A percentile compares a stretch with the other conserved stretches of the same genome.
Evolutionary conservation across 2,113 vertebrate genomes (phyloP).

Genomic region (Ondatra zibethicus): DNA sequence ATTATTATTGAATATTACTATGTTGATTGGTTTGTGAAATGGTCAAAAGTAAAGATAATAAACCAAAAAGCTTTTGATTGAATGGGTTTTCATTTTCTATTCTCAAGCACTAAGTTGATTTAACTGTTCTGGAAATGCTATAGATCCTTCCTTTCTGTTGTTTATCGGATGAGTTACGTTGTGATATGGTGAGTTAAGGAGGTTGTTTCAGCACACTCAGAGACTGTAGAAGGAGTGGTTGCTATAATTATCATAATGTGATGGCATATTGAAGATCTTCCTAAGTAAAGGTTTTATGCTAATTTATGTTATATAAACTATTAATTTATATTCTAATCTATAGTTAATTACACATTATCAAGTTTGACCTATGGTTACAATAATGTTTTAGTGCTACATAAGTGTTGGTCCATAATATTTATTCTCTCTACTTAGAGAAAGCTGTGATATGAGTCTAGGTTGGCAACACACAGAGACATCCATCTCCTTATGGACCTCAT

Average conservation of each 20-base stretch:
- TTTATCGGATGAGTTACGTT: neutral
- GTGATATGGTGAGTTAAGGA: neutral
- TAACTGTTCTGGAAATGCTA: neutral
- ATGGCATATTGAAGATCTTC: constrained; percentile 5
- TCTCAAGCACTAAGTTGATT: neutral
- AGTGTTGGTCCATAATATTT: neutral
- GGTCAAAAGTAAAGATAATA: constrained; percentile 10
- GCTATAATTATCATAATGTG: neutral
- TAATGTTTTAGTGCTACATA: neutral
- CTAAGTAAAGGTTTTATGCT: neutral
- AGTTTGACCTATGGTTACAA: neutral
- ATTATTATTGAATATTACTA: neutral
- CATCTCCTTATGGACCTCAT: neutral
- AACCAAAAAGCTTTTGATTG: neutral
- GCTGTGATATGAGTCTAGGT: neutral
- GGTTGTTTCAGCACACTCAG: neutral
- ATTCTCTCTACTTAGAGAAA: neutral
- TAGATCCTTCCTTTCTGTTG: neutral
- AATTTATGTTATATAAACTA: neutral
- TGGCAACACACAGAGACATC: neutral
- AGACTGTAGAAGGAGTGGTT: neutral
- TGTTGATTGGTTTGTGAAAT: neutral
- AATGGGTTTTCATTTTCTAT: neutral
- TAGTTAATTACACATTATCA: neutral
- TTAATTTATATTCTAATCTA: constrained; percentile 24